Base-by-base conservation (phyloP, 2,113 vertebrate genomes). In the Notarius lentiginosus region DNA sequence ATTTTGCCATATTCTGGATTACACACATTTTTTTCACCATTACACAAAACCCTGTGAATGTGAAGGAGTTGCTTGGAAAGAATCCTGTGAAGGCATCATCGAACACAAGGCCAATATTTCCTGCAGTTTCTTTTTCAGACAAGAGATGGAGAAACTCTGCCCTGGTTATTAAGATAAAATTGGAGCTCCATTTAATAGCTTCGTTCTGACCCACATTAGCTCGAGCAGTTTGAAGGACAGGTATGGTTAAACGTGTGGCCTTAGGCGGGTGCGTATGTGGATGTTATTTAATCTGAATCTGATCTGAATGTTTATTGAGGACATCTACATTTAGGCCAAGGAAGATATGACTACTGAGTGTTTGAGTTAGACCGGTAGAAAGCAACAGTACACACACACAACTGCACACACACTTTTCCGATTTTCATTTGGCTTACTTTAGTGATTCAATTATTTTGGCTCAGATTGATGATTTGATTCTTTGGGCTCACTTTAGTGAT, bases 111-210 rank as follows among this genome's bases (percentile, higher is more conserved):
- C 4, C 53, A 30, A 30, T 77, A 17, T 77, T 51, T 76, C 49
- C 12, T 22, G 20, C 55, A 27, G 22, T 30, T 22, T 18, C 53
- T 47, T 11, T 82, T 8, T 65, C 80, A 47, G 60, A 20, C 73
- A 72, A 47, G 72, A 7, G 87, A 87, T 53, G 85, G 88, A 90
- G 56, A 89, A 90, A 82, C 49, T 7, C n/a, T 79, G 91, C 84
- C 90, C 93, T 89, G 86, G 89, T 90, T 95, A 86, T 86, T 60
- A 51, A 88, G 65, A 90, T 84, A 86, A 90, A 88, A 56, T 84
- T 88, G 81, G 86, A 47, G 2, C 6, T 63, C 7, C 91, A 92
- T 91, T 91, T 89, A 91, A 91, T 94, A 94, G 92, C 87, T 88
- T 66, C 10, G 14, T 20, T 87, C 84, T 91, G 92, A 89, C 91